Evolutionary conservation across 2,888 invertebrate genomes (phyloP).

Genomic region (Hemistola chrysoprasaria): DNA sequence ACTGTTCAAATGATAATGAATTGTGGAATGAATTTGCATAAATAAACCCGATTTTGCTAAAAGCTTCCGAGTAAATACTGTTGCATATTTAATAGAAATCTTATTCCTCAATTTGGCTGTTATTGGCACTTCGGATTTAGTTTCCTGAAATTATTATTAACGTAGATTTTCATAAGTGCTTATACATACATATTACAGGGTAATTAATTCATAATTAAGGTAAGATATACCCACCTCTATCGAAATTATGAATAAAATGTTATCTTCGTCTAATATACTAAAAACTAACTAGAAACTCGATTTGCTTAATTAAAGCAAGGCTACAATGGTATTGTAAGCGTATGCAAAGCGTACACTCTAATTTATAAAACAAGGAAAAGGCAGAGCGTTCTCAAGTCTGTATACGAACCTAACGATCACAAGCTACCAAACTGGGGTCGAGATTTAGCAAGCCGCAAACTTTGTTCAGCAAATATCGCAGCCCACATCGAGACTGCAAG

Average conservation of each 20-base stretch:
- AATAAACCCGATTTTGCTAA: slow-evolving; percentile 42
- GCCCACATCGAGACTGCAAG: slow-evolving; percentile 38
- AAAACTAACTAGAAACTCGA: too few relatives aligned
- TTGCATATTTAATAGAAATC: slow-evolving; percentile 40
- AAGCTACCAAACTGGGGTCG: slow-evolving; percentile 34
- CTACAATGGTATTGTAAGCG: too few relatives aligned
- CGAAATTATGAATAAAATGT: too few relatives aligned
- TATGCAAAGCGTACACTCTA: not conserved
- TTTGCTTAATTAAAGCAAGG: too few relatives aligned
- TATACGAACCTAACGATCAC: slow-evolving; percentile 32
- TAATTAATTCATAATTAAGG: too few relatives aligned
- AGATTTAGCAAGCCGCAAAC: slow-evolving; percentile 44
- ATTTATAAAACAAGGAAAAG: slow-evolving; percentile 9
- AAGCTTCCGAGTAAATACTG: slow-evolving; percentile 37
- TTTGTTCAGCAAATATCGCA: slow-evolving; percentile 49
- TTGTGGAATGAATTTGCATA: slow-evolving; percentile 48
- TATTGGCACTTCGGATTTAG: slow-evolving; percentile 20
- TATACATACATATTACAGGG: too few relatives aligned
- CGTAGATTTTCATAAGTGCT: too few relatives aligned
- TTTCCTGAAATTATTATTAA: too few relatives aligned
- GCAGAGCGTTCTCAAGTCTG: slow-evolving; percentile 9
- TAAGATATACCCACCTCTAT: too few relatives aligned
- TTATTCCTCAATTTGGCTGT: slow-evolving; percentile 24
- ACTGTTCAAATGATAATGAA: slow-evolving; percentile 35
- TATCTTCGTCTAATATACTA: too few relatives aligned